A percentile compares a stretch with the other conserved stretches of the same genome.
Conservation (phyloP, 1,140 invertebrate genomes). For the Heterodera carotae region DNA sequence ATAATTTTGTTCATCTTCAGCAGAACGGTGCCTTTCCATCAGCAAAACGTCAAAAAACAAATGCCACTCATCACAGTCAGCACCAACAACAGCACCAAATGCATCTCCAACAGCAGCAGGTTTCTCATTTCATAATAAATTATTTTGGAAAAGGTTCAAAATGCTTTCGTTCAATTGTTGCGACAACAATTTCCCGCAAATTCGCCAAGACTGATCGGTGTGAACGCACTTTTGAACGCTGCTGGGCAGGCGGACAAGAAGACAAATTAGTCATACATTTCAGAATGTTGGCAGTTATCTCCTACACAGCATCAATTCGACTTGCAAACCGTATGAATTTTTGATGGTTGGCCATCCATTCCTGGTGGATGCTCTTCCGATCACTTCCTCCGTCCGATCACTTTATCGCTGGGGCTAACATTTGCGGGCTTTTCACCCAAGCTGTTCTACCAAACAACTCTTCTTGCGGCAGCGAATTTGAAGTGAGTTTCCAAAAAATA, state of each 20-base stretch:
- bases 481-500: not conserved
- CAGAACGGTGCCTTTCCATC: not conserved
- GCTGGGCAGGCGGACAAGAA: not conserved
- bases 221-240: not conserved
- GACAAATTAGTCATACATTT: slow-evolving; percentile 7
- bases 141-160: slow-evolving; percentile 20
- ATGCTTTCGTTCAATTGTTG: slow-evolving; percentile 22
- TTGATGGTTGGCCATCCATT: not conserved
- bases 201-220: not conserved
- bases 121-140: not conserved
- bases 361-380: not conserved
- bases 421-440: slow-evolving; percentile 11
- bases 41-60: not conserved
- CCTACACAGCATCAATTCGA: slow-evolving; percentile 26
- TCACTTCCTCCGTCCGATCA: slow-evolving; percentile 14
- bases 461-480: slow-evolving; percentile 18
- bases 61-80: too few relatives aligned
- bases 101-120: slow-evolving; percentile 27
- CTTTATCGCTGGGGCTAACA: not conserved
- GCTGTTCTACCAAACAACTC: slow-evolving; percentile 12
- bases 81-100: slow-evolving; percentile 29
- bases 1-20: not conserved
- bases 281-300: not conserved
- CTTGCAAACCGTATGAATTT: slow-evolving; percentile 26
- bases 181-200: slow-evolving; percentile 11